phyloP scores from a whole-genome alignment of 2,888 invertebrate genomes.

The Tachina lurida region DNA sequence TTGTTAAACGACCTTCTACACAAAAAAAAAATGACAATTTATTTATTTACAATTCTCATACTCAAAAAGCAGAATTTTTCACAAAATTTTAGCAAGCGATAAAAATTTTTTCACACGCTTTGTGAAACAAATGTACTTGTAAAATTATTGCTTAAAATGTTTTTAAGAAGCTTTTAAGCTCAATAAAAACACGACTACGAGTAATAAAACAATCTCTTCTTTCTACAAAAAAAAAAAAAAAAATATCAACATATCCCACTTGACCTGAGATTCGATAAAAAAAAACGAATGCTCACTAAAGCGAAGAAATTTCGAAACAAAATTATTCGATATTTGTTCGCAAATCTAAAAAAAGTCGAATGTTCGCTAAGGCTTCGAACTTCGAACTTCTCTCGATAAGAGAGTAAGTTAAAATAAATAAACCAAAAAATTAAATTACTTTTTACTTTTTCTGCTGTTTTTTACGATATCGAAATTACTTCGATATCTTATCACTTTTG shows the following conservation, averaged over 20 bases:
- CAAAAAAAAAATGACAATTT: constrained; percentile 20
- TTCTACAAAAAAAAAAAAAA: constrained; percentile 16
- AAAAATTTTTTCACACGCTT: constrained; percentile 66
- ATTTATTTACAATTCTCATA: constrained; percentile 64
- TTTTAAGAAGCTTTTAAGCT: constrained; percentile 25
- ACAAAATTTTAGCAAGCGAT: constrained; percentile 45
- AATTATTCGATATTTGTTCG: too few species aligned
- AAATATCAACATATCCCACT: not conserved
- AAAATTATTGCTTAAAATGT: constrained; percentile 1
- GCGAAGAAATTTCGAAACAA: too few species aligned
- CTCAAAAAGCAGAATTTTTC: constrained; percentile 14
- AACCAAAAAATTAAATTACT: too few species aligned
- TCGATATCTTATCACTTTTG: too few species aligned
- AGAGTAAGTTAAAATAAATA: too few species aligned
- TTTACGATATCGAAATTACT: too few species aligned
- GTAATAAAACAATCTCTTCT: constrained; percentile 62
- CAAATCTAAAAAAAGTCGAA: too few species aligned
- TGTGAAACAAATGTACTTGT: constrained; percentile 47
- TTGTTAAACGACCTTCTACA: constrained; percentile 24
- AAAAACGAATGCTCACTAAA: too few species aligned
- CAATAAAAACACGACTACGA: constrained; percentile 37
- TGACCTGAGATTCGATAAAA: too few species aligned
- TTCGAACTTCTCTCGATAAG: too few species aligned
- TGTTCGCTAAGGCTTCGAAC: too few species aligned
- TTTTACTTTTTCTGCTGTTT: too few species aligned